Percentiles rank a stretch among this genome's conserved stretches.
Conservation (phyloP, 2,888 invertebrate species). For the Carabus problematicus region DNA sequence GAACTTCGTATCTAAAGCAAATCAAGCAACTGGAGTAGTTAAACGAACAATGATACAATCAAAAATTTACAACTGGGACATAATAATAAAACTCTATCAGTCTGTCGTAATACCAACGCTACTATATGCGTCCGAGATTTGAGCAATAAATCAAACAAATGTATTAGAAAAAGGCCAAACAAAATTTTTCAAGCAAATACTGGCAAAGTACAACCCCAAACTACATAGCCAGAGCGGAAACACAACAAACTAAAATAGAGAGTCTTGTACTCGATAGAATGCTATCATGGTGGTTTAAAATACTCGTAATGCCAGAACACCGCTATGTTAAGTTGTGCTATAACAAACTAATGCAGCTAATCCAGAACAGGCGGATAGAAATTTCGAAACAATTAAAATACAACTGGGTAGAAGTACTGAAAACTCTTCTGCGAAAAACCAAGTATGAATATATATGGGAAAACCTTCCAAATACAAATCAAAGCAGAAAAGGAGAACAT, state of each 20-base stretch:
- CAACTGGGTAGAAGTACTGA: constrained; percentile 2
- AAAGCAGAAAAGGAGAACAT: constrained; percentile 23
- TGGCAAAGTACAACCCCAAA: constrained; percentile 14
- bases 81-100: background rate
- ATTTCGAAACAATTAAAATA: constrained; percentile 9
- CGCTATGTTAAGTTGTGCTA: constrained; percentile 1
- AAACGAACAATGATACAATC: constrained; percentile 6
- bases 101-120: constrained; percentile 4
- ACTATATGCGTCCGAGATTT: constrained; percentile 2
- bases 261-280: background rate
- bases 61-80: constrained; percentile 11
- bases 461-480: background rate
- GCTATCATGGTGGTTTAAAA: constrained; percentile 1
- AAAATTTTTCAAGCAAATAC: constrained; percentile 12
- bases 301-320: background rate
- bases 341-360: constrained; percentile 15
- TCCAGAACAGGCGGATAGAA: background rate
- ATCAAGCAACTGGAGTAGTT: constrained; percentile 2
- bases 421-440: constrained; percentile 9
- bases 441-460: constrained; percentile 7
- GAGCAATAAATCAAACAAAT: constrained; percentile 15
- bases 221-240: constrained; percentile 3
- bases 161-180: constrained; percentile 10
- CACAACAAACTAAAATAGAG: constrained; percentile 6
- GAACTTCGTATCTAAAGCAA: background rate